Base-by-base conservation (phyloP, 2,113 vertebrate genomes). In the Choloepus hoffmanni region DNA sequence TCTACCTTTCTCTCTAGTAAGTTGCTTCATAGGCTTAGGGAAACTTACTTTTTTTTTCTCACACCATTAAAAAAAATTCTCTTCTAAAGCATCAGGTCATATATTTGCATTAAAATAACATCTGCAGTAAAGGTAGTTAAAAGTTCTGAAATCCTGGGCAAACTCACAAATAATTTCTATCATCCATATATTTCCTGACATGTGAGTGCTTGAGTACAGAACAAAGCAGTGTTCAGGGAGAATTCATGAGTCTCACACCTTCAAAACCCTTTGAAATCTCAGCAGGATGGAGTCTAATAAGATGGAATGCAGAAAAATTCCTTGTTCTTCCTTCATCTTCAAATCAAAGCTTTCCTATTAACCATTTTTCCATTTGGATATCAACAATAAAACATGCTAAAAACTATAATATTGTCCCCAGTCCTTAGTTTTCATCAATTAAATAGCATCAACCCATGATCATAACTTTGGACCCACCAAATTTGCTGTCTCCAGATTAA, bases 381-480 rank as follows among this genome's bases (percentile, higher is more conserved):
- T 11, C 14, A 45, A 68, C 19, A 14, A 65, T 87, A 67, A 4
- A 87, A 30, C 3, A 84, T 74, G 0, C 19, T 50, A 45, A 30
- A 33, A 88, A 0, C 5, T 5, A 0, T 1, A 62, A 4, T 3
- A 13, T 30, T 67, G 4, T 74, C 21, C 36, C 26, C 28, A 16
- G 9, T 77, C 7, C 24, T 50, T 84, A n/a, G 28, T 11, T 30
- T 58, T 4, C 11, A 30, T 62, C 43, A 2, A 18, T 2, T 40
- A 73, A 30, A 10, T 4, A 68, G 24, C 3, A 53, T 83, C 33
- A 73, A 65, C 21, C 3, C 43, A 50, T 15, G 2, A 7, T 62
- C 12, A 5, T 45, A 63, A 65, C n/a, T 55, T 81, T 58, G 10
- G 10, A 60, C 33, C 3, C 18, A 86, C 4, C 3, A 84, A 48